These are phyloP conservation scores for Botia kubotai DNA, from an alignment of 2,797 vertebrate genomes.

Conservation along the genomic window DNA sequence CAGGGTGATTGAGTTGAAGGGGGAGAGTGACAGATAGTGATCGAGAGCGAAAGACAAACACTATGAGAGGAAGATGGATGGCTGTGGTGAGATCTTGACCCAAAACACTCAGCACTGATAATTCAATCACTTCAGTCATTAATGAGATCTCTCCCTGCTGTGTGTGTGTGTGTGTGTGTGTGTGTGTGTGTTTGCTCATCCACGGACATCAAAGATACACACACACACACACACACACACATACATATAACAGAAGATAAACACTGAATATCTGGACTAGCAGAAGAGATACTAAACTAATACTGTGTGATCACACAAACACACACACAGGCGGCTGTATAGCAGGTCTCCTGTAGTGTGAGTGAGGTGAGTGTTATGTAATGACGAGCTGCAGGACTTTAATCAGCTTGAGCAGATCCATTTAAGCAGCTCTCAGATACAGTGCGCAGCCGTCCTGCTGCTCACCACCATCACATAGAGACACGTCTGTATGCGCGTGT, in stretches of 20 bases:
- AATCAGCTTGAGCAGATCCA: slow-evolving; percentile 60
- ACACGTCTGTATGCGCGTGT: slow-evolving; percentile 35
- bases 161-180: not conserved
- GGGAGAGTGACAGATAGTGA: slow-evolving; percentile 10
- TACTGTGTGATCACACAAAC: slow-evolving; percentile 49
- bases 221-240: slow-evolving; percentile 26
- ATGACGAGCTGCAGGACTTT: slow-evolving; percentile 56
- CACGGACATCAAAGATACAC: not conserved
- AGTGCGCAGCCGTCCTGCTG: slow-evolving; percentile 36
- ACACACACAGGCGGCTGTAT: slow-evolving; percentile 51
- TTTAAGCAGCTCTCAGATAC: slow-evolving; percentile 50
- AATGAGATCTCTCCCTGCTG: slow-evolving; percentile 17
- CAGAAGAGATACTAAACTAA: slow-evolving; percentile 19
- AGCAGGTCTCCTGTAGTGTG: slow-evolving; percentile 43
- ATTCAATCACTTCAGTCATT: slow-evolving; percentile 35
- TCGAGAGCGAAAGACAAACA: slow-evolving; percentile 17
- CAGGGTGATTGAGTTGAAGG: not conserved
- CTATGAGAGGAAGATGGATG: slow-evolving; percentile 23
- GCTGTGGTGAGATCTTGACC: slow-evolving; percentile 31
- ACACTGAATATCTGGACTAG: slow-evolving; percentile 26
- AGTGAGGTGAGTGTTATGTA: slow-evolving; percentile 57
- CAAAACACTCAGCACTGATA: slow-evolving; percentile 34
- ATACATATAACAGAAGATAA: slow-evolving; percentile 20
- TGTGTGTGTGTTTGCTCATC: not conserved
- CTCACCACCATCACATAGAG: slow-evolving; percentile 35